Evolutionary conservation across 2,113 vertebrate genomes (phyloP).

Genomic region (Chionodraco myersi): DNA sequence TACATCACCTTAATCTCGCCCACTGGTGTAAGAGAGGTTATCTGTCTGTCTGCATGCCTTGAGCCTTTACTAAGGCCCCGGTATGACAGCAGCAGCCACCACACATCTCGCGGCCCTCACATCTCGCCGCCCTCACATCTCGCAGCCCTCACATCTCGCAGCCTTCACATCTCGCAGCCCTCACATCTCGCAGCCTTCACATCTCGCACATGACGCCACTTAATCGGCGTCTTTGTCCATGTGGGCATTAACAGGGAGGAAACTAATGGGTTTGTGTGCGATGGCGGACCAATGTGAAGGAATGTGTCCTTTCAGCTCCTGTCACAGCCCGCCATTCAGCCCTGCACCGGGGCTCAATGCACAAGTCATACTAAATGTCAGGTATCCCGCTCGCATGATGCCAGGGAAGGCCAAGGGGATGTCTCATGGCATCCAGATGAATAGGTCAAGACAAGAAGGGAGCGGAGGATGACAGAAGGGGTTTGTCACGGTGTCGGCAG

Average conservation of each 20-base stretch:
- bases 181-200: constrained; percentile 21
- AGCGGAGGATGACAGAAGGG: constrained; percentile 26
- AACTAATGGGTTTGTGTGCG: constrained; percentile 55
- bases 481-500: constrained; percentile 45
- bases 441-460: constrained; percentile 37
- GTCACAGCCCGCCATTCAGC: constrained; percentile 62
- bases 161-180: too few relatives aligned
- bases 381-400: constrained; percentile 60
- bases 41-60: constrained; percentile 50
- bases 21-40: constrained; percentile 51
- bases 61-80: constrained; percentile 52
- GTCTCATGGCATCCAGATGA: constrained; percentile 38
- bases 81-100: constrained; percentile 45
- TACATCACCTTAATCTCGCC: constrained; percentile 72
- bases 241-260: constrained; percentile 35
- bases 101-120: constrained; percentile 18
- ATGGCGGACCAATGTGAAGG: constrained; percentile 53
- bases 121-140: too few relatives aligned
- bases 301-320: constrained; percentile 76
- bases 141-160: constrained; percentile 33
- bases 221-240: constrained; percentile 50
- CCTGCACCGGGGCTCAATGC: constrained; percentile 34
- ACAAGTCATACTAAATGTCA: constrained; percentile 73
- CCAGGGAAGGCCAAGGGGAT: constrained; percentile 9
- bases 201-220: constrained; percentile 33